These are phyloP conservation scores for Atrichornis clamosus DNA, from an alignment of 2,113 vertebrate species.

Conservation along the genomic window DNA sequence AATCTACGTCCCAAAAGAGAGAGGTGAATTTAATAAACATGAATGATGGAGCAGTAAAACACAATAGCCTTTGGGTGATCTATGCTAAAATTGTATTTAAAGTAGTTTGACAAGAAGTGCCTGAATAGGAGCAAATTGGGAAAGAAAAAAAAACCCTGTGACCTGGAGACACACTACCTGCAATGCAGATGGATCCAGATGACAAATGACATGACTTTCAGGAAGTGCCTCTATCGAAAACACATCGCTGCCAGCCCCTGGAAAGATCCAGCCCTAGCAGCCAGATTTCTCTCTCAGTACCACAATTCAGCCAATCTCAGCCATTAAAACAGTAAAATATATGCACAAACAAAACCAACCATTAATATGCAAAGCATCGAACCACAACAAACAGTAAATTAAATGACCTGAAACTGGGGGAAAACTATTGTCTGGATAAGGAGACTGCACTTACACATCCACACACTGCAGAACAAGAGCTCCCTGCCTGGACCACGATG, in stretches of 20 bases:
- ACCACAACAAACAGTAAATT: not conserved
- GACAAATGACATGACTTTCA: conserved; percentile 30
- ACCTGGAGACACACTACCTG: not conserved
- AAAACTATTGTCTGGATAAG: not conserved
- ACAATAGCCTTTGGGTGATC: not conserved
- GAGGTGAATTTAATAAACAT: not conserved
- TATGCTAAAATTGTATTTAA: not conserved
- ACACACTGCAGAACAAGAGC: not conserved
- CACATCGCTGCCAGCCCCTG: not conserved
- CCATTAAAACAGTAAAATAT: not conserved
- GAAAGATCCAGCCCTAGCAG: not conserved
- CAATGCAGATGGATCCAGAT: conserved; percentile 41
- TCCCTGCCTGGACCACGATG: not conserved
- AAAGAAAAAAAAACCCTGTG: not conserved
- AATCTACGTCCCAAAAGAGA: not conserved
- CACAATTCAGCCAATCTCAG: not conserved
- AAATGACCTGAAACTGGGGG: not conserved
- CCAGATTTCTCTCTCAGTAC: not conserved
- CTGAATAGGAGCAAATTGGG: not conserved
- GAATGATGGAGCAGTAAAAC: not conserved
- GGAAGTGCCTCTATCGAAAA: not conserved
- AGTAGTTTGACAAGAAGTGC: not conserved
- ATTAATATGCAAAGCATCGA: not conserved
- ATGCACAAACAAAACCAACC: not conserved
- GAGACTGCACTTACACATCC: not conserved